Percentiles rank a stretch among this genome's conserved stretches.
Evolutionary conservation across 2,888 invertebrate species (phyloP).

Genomic region (Troglohyphantes excavatus): DNA sequence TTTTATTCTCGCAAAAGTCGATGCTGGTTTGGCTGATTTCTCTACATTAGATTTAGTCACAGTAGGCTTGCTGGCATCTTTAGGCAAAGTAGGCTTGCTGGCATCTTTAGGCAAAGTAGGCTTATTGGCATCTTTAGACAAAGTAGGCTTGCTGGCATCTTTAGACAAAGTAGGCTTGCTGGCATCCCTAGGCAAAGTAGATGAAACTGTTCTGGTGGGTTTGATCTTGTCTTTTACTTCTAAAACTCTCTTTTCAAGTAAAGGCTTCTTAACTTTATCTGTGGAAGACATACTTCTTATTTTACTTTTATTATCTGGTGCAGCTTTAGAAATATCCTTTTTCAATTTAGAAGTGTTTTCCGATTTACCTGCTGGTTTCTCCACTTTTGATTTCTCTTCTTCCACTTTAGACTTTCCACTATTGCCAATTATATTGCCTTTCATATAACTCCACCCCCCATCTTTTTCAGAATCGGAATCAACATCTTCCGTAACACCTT

Average conservation of each 20-base stretch:
- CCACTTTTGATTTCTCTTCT: background rate
- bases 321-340: conserved; percentile 55
- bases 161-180: background rate
- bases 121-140: too few species aligned
- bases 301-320: conserved; percentile 51
- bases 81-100: background rate
- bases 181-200: conserved; percentile 33
- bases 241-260: conserved; percentile 28
- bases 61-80: background rate
- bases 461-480: conserved; percentile 79
- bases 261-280: conserved; percentile 55
- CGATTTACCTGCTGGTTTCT: background rate
- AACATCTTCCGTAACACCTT: conserved; percentile 79
- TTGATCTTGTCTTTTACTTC: conserved; percentile 50
- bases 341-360: conserved; percentile 36
- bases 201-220: conserved; percentile 19
- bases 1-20: conserved; percentile 26
- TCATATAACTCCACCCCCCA: conserved; percentile 78
- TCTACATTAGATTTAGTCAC: background rate
- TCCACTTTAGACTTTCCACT: conserved; percentile 33
- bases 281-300: background rate
- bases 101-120: conserved; percentile 35
- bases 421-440: conserved; percentile 49
- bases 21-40: conserved; percentile 2
- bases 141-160: background rate